These are phyloP conservation scores for Anas bahamensis DNA, from an alignment of 2,797 vertebrate species.

Conservation along the genomic window DNA sequence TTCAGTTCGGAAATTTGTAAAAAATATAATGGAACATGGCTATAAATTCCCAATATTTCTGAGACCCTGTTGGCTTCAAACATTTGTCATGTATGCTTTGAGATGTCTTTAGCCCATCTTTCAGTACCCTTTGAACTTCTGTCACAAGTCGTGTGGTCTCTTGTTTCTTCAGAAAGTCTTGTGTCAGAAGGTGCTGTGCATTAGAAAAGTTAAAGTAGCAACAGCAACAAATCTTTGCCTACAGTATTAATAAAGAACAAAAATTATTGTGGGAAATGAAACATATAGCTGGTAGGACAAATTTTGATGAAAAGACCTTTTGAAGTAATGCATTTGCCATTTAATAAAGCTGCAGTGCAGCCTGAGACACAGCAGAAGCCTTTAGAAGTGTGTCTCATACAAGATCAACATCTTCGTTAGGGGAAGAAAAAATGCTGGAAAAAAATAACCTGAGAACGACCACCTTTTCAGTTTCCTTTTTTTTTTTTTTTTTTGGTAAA, in stretches of 20 bases:
- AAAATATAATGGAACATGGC: not conserved
- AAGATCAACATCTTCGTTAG: not conserved
- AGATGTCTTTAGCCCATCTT: not conserved
- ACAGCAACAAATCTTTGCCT: not conserved
- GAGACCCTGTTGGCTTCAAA: not conserved
- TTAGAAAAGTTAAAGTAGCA: not conserved
- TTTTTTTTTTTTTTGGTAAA: not conserved
- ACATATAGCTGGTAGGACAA: not conserved
- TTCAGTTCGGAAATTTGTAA: not conserved
- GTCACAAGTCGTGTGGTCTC: not conserved
- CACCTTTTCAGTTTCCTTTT: not conserved
- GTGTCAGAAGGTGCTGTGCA: not conserved
- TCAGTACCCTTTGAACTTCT: not conserved
- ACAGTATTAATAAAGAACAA: not conserved
- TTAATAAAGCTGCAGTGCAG: not conserved
- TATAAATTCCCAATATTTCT: not conserved
- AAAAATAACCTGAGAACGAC: not conserved
- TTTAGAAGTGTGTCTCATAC: not conserved
- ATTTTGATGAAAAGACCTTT: not conserved
- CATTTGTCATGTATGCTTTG: not conserved
- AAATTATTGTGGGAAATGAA: not conserved
- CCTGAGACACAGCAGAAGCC: not conserved
- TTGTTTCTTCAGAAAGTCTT: not conserved
- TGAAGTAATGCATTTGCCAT: not conserved
- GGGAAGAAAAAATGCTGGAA: not conserved